Conservation (phyloP, 2,888 invertebrate species). For the Conistra vaccinii region DNA sequence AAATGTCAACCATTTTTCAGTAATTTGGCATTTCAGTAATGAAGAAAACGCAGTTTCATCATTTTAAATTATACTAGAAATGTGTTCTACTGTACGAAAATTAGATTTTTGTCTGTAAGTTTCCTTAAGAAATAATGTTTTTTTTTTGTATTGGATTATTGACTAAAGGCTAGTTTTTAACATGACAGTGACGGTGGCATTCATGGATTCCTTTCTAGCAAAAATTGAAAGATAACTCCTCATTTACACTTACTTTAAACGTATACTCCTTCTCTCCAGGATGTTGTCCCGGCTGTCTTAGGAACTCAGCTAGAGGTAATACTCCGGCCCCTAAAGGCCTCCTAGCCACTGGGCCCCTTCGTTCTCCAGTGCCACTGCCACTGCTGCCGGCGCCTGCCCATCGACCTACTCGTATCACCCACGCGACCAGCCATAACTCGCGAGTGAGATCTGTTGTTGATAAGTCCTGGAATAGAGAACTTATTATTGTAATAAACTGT, state of each 20-base stretch:
- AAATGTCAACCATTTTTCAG: no score
- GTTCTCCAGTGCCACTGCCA: constrained; percentile 88
- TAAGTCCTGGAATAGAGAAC: constrained; percentile 91
- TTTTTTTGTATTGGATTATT: no score
- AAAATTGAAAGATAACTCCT: no score
- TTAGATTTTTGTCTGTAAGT: no score
- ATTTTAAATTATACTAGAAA: no score
- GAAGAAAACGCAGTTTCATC: no score
- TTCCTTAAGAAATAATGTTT: no score
- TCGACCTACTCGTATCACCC: constrained; percentile 97
- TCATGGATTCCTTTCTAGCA: no score
- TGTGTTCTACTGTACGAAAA: no score
- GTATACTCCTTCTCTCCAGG: constrained; percentile 95
- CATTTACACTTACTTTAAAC: constrained; percentile 91
- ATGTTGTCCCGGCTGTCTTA: constrained; percentile 89
- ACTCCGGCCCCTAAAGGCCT: constrained; percentile 97
- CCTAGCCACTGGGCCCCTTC: constrained; percentile 90
- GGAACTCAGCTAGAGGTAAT: constrained; percentile 93
- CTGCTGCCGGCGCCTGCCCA: constrained; percentile 91
- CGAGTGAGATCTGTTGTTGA: constrained; percentile 96
- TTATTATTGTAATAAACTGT: neutral
- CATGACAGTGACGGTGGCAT: no score
- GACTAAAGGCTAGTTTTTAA: no score
- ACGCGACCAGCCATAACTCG: constrained; percentile 96
- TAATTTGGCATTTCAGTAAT: no score